phyloP scores from a whole-genome alignment of 2,113 vertebrate species.

The Salvelinus sp. region DNA sequence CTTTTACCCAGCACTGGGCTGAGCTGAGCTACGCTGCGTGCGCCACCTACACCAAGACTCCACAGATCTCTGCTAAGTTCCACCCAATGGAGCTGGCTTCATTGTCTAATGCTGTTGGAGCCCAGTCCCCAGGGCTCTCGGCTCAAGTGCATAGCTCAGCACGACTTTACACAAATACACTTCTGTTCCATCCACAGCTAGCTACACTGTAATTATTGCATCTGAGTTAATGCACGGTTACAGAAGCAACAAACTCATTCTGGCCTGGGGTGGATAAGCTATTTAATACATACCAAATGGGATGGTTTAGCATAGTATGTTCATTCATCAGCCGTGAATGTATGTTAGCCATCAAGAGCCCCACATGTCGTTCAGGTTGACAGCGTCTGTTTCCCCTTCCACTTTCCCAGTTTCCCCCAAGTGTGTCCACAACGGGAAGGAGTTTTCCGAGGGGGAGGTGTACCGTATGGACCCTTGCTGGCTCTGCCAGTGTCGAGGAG shows the following conservation, averaged over 20 bases:
- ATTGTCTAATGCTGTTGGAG: constrained; percentile 45
- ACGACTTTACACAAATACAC: constrained; percentile 32
- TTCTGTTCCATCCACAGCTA: constrained; percentile 18
- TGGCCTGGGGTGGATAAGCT: constrained; percentile 17
- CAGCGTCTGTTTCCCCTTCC: constrained; percentile 11
- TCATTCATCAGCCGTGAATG: not conserved
- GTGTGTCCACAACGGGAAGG: constrained; percentile 73
- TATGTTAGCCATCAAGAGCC: constrained; percentile 11
- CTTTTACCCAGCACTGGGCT: constrained; percentile 37
- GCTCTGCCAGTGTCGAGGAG: constrained; percentile 79
- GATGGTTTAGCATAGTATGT: constrained; percentile 6
- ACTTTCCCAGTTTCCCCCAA: constrained; percentile 64
- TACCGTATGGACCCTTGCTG: constrained; percentile 80
- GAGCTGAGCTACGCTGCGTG: constrained; percentile 4
- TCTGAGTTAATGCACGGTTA: too few species aligned
- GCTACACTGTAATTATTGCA: constrained; percentile 16
- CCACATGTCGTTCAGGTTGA: constrained; percentile 14
- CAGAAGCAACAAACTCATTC: too few species aligned
- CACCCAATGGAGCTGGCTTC: constrained; percentile 37
- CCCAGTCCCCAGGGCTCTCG: constrained; percentile 13
- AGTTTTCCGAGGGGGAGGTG: constrained; percentile 76
- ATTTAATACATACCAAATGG: constrained; percentile 34
- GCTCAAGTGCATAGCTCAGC: constrained; percentile 28
- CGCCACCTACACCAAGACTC: constrained; percentile 31
- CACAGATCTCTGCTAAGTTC: constrained; percentile 49